Evolutionary conservation across 1,140 invertebrate species (phyloP).

Genomic region (Drosophila insularis): DNA sequence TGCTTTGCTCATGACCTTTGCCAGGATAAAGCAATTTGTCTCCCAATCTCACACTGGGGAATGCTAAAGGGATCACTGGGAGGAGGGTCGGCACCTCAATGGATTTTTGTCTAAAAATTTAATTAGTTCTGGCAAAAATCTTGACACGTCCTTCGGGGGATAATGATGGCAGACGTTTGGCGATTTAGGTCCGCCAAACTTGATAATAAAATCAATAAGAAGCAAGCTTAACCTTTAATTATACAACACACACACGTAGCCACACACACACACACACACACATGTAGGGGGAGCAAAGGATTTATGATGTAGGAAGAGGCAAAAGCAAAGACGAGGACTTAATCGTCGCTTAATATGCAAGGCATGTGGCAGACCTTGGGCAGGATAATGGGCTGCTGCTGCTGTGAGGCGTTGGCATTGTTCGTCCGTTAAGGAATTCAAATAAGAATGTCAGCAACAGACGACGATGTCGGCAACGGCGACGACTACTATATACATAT

Average conservation of each 20-base stretch:
- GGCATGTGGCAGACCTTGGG: slow-evolving; percentile 67
- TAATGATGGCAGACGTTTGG: neutral
- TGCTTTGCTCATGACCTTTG: slow-evolving; percentile 51
- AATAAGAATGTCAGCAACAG: slow-evolving; percentile 50
- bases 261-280: no score
- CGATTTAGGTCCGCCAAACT: slow-evolving; percentile 21
- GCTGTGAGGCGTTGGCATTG: slow-evolving; percentile 35
- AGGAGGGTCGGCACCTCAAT: neutral
- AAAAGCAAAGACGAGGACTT: slow-evolving; percentile 28
- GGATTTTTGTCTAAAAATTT: slow-evolving; percentile 46
- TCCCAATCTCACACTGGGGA: neutral
- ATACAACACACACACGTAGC: slow-evolving; percentile 37
- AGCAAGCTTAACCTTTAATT: slow-evolving; percentile 66
- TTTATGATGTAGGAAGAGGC: slow-evolving; percentile 46
- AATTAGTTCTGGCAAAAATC: slow-evolving; percentile 44
- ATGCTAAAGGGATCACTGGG: neutral
- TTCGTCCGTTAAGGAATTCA: slow-evolving; percentile 13
- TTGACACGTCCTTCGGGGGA: neutral
- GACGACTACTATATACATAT: neutral
- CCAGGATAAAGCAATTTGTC: slow-evolving; percentile 18
- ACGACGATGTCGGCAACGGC: slow-evolving; percentile 20
- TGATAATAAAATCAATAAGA: slow-evolving; percentile 71
- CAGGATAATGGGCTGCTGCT: slow-evolving; percentile 31
- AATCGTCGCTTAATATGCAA: slow-evolving; percentile 75
- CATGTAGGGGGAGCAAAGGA: slow-evolving; percentile 21